Evolutionary conservation across 2,888 invertebrate genomes (phyloP).

Genomic region (Polydrusus cervinus): DNA sequence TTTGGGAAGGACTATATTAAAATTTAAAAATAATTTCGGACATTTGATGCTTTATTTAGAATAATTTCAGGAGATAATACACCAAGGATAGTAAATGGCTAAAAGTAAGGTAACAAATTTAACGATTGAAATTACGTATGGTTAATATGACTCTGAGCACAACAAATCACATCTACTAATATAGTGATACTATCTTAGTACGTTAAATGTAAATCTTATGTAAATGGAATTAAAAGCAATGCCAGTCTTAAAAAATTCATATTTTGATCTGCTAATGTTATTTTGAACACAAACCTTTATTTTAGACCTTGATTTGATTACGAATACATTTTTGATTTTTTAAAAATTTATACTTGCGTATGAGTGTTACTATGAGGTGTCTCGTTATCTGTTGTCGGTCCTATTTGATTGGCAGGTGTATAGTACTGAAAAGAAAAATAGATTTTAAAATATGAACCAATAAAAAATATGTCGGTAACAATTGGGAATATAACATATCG

Average conservation of each 20-base stretch:
- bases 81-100: too few species aligned
- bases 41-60: too few species aligned
- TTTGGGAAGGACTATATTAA: too few species aligned
- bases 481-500: too few species aligned
- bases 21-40: too few species aligned
- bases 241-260: conserved; percentile 12
- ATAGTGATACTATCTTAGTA: too few species aligned
- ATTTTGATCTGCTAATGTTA: conserved; percentile 8
- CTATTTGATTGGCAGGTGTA: conserved; percentile 86
- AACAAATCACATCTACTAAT: too few species aligned
- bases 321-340: conserved; percentile 62
- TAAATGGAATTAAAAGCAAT: neutral
- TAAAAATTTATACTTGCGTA: conserved; percentile 82
- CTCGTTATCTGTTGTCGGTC: conserved; percentile 81
- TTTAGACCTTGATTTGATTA: conserved; percentile 28
- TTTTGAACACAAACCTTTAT: conserved; percentile 15
- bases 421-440: conserved; percentile 82
- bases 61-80: too few species aligned
- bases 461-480: too few species aligned
- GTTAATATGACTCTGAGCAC: too few species aligned
- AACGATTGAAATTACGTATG: too few species aligned
- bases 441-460: neutral
- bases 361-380: conserved; percentile 89
- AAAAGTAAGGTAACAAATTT: too few species aligned
- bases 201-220: neutral